Base-by-base conservation (phyloP, 2,113 vertebrate species). In the Coracopsis vasa region DNA sequence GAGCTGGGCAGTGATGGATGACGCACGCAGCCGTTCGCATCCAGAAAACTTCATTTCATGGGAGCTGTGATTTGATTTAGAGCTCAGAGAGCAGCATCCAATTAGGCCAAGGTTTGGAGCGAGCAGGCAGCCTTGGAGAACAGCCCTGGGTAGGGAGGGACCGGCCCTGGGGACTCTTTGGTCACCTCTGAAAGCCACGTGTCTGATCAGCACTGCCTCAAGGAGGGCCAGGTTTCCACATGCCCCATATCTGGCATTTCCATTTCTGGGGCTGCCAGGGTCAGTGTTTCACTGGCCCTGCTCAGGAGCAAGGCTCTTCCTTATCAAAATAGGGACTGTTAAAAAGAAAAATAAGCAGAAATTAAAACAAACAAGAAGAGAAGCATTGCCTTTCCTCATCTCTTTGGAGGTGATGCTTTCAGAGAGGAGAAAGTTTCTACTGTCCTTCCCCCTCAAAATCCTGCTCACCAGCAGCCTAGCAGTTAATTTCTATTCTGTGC, bases 51-150 rank as follows among this genome's bases (percentile, higher is more conserved):
- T 96, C 97, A 95, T 97, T 97, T 96, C 82, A 60, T 77, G 95
- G 96, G 86, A 96, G 90, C 90, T 69, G 80, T 97, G 97, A 98
- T 98, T 97, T 97, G 97, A 98, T 98, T 97, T 97, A 96, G 86
- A 92, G 91, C 95, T 93, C 48, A 11, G 95, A 95, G 95, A 97
- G 96, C 96, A 93, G 87, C 92, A 94, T 94, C 78, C 93, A 95
- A 97, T 98, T 96, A 97, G 95, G 84, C 64, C 3, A 47, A 91
- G 92, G 92, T 94, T 72, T 89, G 84, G 33, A 96, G 92, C 2
- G n/a, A 92, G 74, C 60, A 39, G 67, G 53, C 13, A 3, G 92
- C 75, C 56, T 75, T 29, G 4, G 37, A 92, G 58, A 80, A 45
- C 5, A 27, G 71, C 66, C 45, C 65, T 0, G 7, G 37, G 31